A percentile compares a stretch with the other conserved stretches of the same genome.
phyloP scores from a whole-genome alignment of 2,888 invertebrate genomes.

The Choreutis nemorana region DNA sequence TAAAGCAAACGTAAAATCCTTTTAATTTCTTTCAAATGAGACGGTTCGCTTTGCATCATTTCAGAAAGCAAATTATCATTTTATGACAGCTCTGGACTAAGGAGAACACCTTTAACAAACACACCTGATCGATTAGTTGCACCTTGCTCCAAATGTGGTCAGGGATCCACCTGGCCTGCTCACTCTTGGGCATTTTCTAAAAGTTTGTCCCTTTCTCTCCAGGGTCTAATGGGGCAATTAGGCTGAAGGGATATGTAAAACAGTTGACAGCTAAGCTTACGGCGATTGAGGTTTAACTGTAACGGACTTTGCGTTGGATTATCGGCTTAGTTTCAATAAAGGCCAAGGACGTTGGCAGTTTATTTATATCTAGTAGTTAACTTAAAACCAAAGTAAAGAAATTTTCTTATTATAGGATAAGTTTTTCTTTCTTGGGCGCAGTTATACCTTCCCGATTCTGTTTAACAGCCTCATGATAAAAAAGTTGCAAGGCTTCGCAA shows the following conservation, averaged over 20 bases:
- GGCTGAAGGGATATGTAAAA: conserved; percentile 13
- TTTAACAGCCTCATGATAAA: too few relatives aligned
- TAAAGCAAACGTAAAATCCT: conserved; percentile 9
- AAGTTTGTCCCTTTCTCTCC: conserved; percentile 20
- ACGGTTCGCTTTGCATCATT: not conserved
- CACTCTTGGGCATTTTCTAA: conserved; percentile 16
- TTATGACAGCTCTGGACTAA: conserved; percentile 31
- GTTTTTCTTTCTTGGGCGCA: too few relatives aligned
- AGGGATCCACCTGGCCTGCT: conserved; percentile 29
- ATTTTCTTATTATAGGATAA: too few relatives aligned
- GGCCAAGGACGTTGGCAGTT: too few relatives aligned
- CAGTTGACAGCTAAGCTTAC: conserved; percentile 14
- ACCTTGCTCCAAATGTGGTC: conserved; percentile 49
- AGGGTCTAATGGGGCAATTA: conserved; percentile 8
- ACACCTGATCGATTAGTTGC: conserved; percentile 58
- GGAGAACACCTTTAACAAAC: conserved; percentile 55
- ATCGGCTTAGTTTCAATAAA: conserved; percentile 7
- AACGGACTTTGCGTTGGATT: conserved; percentile 14
- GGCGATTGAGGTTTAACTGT: conserved; percentile 16
- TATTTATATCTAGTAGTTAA: too few relatives aligned
- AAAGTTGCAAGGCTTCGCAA: too few relatives aligned
- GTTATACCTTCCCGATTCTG: too few relatives aligned
- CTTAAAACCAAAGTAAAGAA: too few relatives aligned
- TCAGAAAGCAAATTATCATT: conserved; percentile 26
- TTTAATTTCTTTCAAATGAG: conserved; percentile 5